Percentiles rank a stretch among this genome's conserved stretches.
Evolutionary conservation across 2,888 invertebrate species (phyloP).

Genomic region (Sinhomidia bicolor): DNA sequence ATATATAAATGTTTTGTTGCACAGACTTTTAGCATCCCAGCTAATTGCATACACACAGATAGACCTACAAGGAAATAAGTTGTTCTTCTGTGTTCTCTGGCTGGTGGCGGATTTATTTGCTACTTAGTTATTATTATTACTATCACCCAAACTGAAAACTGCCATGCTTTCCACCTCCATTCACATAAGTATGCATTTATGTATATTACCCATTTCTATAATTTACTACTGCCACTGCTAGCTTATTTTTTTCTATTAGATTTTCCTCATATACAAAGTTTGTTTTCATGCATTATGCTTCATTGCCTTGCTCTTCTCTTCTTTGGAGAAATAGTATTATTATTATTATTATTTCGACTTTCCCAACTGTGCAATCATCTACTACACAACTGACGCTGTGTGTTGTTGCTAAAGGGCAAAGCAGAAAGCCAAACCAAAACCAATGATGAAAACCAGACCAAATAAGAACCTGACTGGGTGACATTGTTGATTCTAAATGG

Average conservation of each 20-base stretch:
- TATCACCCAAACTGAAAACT: constrained; percentile 1
- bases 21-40: background rate
- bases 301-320: constrained; percentile 22
- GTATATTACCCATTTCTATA: background rate
- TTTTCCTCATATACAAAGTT: constrained; percentile 14
- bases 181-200: background rate
- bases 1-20: background rate
- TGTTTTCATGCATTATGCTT: constrained; percentile 50
- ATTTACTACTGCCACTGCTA: background rate
- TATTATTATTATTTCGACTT: constrained; percentile 29
- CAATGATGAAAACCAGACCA: background rate
- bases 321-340: constrained; percentile 35
- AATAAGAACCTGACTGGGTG: background rate
- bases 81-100: background rate
- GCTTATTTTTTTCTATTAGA: background rate
- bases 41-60: background rate
- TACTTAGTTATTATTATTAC: background rate
- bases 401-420: background rate
- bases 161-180: background rate
- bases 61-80: background rate
- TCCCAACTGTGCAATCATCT: background rate
- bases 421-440: background rate
- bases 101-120: background rate
- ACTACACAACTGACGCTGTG: background rate
- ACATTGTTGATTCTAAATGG: constrained; percentile 35